Percentiles rank a stretch among this genome's conserved stretches.
Conservation (phyloP, 2,797 vertebrate species). For the Falco concolor region DNA sequence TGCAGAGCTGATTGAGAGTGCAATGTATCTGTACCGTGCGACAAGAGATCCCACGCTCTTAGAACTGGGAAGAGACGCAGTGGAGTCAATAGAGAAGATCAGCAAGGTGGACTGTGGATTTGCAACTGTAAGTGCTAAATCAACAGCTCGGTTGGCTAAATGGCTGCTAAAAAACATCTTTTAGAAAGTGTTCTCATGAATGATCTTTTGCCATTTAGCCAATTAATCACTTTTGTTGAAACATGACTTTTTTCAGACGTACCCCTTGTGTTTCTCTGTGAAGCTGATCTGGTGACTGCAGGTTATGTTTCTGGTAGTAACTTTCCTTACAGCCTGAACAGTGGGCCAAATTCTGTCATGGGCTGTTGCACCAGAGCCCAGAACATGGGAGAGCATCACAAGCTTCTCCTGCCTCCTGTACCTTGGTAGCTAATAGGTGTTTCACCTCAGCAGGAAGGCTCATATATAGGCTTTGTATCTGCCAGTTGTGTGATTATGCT, state of each 20-base stretch:
- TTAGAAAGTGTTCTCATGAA: not conserved
- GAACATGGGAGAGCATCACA: not conserved
- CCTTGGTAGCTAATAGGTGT: not conserved
- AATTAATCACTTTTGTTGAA: not conserved
- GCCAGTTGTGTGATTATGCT: not conserved
- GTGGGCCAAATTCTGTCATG: not conserved
- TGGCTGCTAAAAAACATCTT: not conserved
- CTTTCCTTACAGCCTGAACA: not conserved
- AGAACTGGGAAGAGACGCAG: conserved; percentile 88
- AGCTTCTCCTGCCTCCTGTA: not conserved
- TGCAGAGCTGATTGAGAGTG: conserved; percentile 94
- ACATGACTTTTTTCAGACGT: not conserved
- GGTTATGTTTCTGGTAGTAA: not conserved
- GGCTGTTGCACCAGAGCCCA: not conserved
- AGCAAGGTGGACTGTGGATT: conserved; percentile 92
- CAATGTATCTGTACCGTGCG: conserved; percentile 95
- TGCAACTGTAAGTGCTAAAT: conserved; percentile 83
- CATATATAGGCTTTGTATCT: rapidly evolving
- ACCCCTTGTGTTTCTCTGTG: not conserved
- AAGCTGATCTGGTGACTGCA: not conserved
- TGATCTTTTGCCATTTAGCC: not conserved
- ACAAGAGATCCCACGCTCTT: conserved; percentile 89
- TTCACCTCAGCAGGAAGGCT: not conserved
- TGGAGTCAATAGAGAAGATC: conserved; percentile 94
- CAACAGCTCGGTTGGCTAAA: not conserved